Percentiles rank a stretch among this genome's conserved stretches.
These are phyloP conservation scores for Peromyscus californicus DNA, from an alignment of 2,113 vertebrate species.

Conservation along the genomic window DNA sequence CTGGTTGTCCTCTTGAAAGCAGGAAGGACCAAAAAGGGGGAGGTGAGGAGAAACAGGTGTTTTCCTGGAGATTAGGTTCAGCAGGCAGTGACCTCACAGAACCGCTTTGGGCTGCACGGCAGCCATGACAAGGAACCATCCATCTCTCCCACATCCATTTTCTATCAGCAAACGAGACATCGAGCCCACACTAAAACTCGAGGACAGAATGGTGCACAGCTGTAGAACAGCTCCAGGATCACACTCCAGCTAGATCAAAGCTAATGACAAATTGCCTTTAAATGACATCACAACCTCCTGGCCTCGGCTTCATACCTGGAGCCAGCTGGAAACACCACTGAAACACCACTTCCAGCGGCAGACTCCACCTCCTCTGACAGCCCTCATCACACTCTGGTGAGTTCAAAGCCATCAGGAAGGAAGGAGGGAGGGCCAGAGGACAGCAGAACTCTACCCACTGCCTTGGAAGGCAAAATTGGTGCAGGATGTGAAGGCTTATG, in stretches of 20 bases:
- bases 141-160: neutral
- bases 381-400: neutral
- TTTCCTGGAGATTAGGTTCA: neutral
- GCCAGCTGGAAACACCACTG: neutral
- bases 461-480: neutral
- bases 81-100: accelerated
- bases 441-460: neutral
- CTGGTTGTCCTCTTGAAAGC: neutral
- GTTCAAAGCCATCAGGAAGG: neutral
- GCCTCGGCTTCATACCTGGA: neutral
- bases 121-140: neutral
- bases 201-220: neutral
- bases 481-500: neutral
- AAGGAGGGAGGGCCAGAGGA: neutral
- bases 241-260: neutral
- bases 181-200: neutral
- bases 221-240: neutral
- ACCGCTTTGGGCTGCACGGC: neutral
- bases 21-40: neutral
- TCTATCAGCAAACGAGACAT: neutral
- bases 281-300: neutral
- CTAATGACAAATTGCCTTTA: neutral
- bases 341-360: neutral
- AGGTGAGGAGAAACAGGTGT: neutral
- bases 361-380: neutral